These are phyloP conservation scores for Saccostrea cuccullata DNA, from an alignment of 1,140 invertebrate species.

Conservation along the genomic window DNA sequence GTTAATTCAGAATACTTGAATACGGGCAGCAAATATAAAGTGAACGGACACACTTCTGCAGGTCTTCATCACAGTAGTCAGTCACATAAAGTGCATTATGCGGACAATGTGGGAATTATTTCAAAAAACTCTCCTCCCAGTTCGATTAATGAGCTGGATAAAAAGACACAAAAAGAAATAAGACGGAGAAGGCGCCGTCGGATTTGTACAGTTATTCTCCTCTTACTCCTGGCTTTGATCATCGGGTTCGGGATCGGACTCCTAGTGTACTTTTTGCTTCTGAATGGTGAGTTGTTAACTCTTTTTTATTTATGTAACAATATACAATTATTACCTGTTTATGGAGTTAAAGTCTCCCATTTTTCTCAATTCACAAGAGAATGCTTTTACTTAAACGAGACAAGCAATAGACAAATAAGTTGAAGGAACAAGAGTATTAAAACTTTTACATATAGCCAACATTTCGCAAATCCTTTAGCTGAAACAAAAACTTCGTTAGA, in stretches of 20 bases:
- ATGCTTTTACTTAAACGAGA: no score
- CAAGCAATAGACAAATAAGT: no score
- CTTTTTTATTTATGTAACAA: no score
- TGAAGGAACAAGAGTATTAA: no score
- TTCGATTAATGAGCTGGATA: neutral
- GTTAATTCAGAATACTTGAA: neutral
- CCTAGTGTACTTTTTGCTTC: neutral
- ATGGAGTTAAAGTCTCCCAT: no score
- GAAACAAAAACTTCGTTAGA: no score
- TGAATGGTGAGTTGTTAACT: neutral
- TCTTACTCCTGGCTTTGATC: slow-evolving; percentile 14
- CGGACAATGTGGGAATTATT: slow-evolving; percentile 15
- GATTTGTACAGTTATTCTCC: slow-evolving; percentile 9
- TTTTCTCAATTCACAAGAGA: no score
- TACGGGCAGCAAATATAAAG: neutral
- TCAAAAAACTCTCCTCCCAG: slow-evolving; percentile 14
- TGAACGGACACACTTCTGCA: neutral
- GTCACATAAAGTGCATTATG: slow-evolving; percentile 27
- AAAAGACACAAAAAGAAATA: slow-evolving; percentile 15
- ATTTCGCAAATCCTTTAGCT: no score
- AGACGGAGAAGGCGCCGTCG: neutral
- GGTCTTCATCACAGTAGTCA: neutral
- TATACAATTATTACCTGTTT: neutral
- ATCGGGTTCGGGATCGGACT: slow-evolving; percentile 10
- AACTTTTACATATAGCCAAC: no score